These are phyloP conservation scores for Tachysurus fulvidraco DNA, from an alignment of 2,113 vertebrate species.

Conservation along the genomic window DNA sequence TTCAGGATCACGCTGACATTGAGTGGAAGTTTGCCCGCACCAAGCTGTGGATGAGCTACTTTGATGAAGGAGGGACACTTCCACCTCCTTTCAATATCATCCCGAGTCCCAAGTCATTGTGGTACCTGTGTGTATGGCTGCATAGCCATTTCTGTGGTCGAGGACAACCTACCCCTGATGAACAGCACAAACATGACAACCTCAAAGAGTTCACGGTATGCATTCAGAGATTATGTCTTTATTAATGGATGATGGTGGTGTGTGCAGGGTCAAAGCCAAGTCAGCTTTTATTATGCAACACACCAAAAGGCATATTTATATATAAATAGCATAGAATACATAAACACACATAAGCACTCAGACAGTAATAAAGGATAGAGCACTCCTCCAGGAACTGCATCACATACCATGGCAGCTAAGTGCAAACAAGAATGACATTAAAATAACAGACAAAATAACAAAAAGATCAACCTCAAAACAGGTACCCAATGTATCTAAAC, in stretches of 20 bases:
- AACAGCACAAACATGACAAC: constrained; percentile 80
- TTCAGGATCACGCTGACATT: constrained; percentile 85
- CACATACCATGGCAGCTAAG: background rate
- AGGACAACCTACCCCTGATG: constrained; percentile 63
- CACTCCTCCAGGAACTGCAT: background rate
- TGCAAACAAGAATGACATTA: background rate
- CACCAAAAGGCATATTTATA: background rate
- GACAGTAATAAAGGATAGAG: background rate
- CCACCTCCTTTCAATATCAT: constrained; percentile 88
- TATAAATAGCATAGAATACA: background rate
- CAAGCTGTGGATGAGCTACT: constrained; percentile 92
- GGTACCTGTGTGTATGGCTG: constrained; percentile 86
- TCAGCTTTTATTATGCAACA: background rate
- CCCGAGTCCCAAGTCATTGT: constrained; percentile 84
- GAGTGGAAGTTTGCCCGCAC: constrained; percentile 90
- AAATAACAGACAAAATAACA: background rate
- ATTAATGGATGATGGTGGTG: background rate
- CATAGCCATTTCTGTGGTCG: constrained; percentile 77
- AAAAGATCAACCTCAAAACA: background rate
- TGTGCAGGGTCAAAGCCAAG: background rate
- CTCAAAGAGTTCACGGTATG: constrained; percentile 84
- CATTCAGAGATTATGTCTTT: background rate
- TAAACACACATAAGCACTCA: background rate
- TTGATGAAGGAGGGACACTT: constrained; percentile 86
- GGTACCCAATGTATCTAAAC: background rate